A percentile compares a stretch with the other conserved stretches of the same genome.
Conservation (phyloP, 2,113 vertebrate genomes). For the Onychorhynchus coronatus region DNA sequence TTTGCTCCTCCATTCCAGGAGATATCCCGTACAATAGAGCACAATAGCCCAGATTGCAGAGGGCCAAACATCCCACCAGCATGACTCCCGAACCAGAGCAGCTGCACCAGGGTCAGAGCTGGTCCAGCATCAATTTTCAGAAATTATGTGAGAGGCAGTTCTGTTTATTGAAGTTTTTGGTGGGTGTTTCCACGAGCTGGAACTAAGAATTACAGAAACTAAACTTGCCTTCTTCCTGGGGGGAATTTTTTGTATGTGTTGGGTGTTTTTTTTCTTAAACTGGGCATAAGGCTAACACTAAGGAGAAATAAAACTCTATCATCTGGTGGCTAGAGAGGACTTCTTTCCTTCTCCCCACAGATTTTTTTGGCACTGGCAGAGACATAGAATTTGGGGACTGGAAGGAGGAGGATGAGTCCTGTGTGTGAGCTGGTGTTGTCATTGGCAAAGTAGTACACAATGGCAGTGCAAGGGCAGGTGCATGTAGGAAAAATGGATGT, state of each 20-base stretch:
- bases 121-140: neutral
- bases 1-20: neutral
- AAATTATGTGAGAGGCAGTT: neutral
- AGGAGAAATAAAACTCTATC: neutral
- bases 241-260: neutral
- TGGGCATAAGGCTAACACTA: neutral
- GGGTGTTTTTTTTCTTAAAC: neutral
- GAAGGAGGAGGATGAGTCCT: neutral
- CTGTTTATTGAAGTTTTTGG: neutral
- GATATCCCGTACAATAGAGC: accelerated
- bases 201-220: slow-evolving; percentile 1
- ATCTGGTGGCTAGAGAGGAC: neutral
- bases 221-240: neutral
- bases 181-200: slow-evolving; percentile 13
- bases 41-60: neutral
- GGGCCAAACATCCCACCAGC: neutral
- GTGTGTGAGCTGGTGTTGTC: neutral
- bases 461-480: neutral
- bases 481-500: neutral
- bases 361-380: neutral
- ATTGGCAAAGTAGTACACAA: neutral
- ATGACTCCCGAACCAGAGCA: neutral
- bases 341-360: neutral
- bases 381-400: neutral
- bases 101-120: neutral